Base-by-base conservation (phyloP, 2,113 vertebrate species). In the Myrmecophaga tridactyla region DNA sequence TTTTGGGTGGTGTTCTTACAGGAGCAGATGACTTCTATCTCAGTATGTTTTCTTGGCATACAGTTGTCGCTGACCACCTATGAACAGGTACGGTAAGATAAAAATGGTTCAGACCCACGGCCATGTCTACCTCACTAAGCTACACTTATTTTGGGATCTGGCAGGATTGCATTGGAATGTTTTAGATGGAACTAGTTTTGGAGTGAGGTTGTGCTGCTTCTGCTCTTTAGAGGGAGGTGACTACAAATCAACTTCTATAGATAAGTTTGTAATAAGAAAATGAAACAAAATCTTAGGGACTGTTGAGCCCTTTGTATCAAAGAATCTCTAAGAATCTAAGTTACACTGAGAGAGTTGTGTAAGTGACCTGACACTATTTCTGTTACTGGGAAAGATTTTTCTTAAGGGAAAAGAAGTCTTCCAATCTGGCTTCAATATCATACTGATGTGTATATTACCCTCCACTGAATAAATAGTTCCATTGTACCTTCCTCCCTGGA, bases 351-450 rank as follows among this genome's bases (percentile, higher is more conserved):
- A 90, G 51, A 77, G 51, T 34, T 93, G 60, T 25, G 15, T 77
- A 88, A 83, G 46, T 75, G 60, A 88, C 53, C 69, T 63, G 27
- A 56, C 53, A 27, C 8, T 4, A 41, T 43, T 41, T 73, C 48
- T 70, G 20, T 80, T 67, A 18, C 21, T 53, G 25, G 39, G 69
- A 89, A 94, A 43, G 23, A 23, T 58, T 4, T 83, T 62, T 56
- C 21, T 76, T n/a, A 60, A 18, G 4, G 34, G 27, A 31, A 86
- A 95, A 96, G 36, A 87, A 85, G 73, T 73, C 89, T 94, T 89
- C 63, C 82, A 95, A 29, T 90, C 92, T 96, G 85, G 90, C 90
- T 96, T 96, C 78, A 92, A 60, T 84, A 82, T 82, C 91, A 94
- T 51, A 41, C 46, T 96, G 65, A 80, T 76, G 15, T 95, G 92